Conservation (phyloP, 2,888 invertebrate species). For the Lumbricus terrestris region DNA sequence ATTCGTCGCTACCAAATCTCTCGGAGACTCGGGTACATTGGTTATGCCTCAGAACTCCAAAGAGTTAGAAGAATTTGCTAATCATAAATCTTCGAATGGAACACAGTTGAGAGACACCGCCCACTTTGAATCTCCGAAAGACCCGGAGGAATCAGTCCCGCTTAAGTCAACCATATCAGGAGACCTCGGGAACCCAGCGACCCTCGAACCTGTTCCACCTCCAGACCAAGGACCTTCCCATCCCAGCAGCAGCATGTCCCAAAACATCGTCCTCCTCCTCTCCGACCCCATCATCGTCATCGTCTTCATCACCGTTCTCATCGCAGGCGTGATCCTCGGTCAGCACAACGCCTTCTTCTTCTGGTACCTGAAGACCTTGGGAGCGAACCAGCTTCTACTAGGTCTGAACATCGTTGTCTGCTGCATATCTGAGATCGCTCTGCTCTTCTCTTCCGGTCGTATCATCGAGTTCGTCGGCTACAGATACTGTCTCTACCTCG, state of each 20-base stretch:
- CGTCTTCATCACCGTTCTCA: neutral
- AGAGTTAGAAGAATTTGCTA: neutral
- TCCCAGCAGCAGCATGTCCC: neutral
- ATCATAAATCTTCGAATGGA: neutral
- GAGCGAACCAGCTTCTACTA: conserved; percentile 42
- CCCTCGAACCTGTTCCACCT: neutral
- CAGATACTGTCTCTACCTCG: conserved; percentile 78
- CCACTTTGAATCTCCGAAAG: neutral
- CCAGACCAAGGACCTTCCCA: neutral
- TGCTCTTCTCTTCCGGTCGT: conserved; percentile 75
- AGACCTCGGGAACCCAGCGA: neutral
- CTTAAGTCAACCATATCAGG: neutral
- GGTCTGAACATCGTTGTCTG: conserved; percentile 48
- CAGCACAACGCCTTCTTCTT: conserved; percentile 68
- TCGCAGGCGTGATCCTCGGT: neutral
- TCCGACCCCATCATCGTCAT: neutral
- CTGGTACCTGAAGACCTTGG: conserved; percentile 59
- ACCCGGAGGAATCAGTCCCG: neutral
- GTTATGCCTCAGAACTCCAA: neutral
- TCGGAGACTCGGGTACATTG: neutral
- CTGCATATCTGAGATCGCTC: conserved; percentile 46
- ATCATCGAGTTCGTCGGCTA: conserved; percentile 76
- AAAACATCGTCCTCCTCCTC: neutral
- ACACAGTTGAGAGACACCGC: neutral
- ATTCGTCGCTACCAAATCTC: neutral